Evolutionary conservation across 1,140 invertebrate genomes (phyloP).

Genomic region (Pogonomyrmex barbatus): DNA sequence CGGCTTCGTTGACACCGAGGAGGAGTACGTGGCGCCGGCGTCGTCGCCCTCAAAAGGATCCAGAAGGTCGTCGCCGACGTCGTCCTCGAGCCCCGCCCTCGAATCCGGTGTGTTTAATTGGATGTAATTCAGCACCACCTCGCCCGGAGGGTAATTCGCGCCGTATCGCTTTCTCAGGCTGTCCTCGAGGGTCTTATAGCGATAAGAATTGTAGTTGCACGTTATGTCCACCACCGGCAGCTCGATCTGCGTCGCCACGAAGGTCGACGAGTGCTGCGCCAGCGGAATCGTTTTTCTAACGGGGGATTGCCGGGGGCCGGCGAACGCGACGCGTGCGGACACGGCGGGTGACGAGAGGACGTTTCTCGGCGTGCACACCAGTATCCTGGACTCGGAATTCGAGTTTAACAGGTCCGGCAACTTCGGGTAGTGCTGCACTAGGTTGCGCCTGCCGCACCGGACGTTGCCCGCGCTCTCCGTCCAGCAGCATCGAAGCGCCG

Average conservation of each 20-base stretch:
- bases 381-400: constrained; percentile 59
- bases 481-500: constrained; percentile 44
- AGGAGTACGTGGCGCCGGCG: not conserved
- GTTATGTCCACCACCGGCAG: constrained; percentile 64
- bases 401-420: not conserved
- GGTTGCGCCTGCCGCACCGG: not conserved
- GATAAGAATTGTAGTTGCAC: constrained; percentile 58
- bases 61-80: constrained; percentile 44
- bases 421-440: constrained; percentile 60
- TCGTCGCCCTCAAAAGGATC: constrained; percentile 42
- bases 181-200: constrained; percentile 50
- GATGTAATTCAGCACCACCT: constrained; percentile 66
- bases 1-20: constrained; percentile 32
- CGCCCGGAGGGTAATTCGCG: constrained; percentile 59
- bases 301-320: not conserved
- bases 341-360: constrained; percentile 51
- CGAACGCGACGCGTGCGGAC: not conserved
- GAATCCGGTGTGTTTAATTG: constrained; percentile 66
- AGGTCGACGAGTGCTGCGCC: constrained; percentile 55
- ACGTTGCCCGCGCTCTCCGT: not conserved
- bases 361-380: constrained; percentile 16
- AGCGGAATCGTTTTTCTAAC: not conserved
- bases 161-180: constrained; percentile 55
- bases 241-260: constrained; percentile 50
- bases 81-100: not conserved